These are phyloP conservation scores for Strix occidentalis DNA, from an alignment of 2,797 vertebrate species.

Conservation along the genomic window DNA sequence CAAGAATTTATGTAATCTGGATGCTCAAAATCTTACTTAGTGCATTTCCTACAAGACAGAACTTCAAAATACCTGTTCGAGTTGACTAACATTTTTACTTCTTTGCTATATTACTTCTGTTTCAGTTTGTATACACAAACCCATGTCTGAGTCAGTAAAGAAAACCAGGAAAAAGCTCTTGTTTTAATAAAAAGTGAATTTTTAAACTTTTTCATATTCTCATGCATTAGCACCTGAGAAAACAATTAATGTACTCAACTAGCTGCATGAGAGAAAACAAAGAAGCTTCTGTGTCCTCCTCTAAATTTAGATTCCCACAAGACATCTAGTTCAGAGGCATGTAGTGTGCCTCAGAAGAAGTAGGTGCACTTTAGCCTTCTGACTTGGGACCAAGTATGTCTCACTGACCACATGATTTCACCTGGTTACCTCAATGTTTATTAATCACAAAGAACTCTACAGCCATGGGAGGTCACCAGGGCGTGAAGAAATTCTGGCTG, in stretches of 20 bases:
- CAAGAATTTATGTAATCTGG: neutral
- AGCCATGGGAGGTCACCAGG: neutral
- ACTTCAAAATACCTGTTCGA: neutral
- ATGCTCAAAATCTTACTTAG: neutral
- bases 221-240: neutral
- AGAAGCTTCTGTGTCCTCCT: neutral
- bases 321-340: neutral
- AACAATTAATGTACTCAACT: neutral
- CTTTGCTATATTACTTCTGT: neutral
- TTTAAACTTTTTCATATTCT: neutral
- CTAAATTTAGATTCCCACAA: neutral
- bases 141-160: neutral
- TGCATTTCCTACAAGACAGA: neutral
- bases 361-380: neutral
- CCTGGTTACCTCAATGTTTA: neutral
- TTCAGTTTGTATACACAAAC: neutral
- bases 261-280: neutral
- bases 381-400: neutral
- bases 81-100: neutral
- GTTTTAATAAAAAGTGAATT: neutral
- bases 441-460: neutral
- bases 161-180: neutral
- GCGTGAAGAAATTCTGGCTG: rapidly evolving
- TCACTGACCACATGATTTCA: rapidly evolving
- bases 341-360: neutral